A percentile compares a stretch with the other conserved stretches of the same genome.
Conservation (phyloP, 2,888 invertebrate genomes). For the Tricholauxania praeusta region DNA sequence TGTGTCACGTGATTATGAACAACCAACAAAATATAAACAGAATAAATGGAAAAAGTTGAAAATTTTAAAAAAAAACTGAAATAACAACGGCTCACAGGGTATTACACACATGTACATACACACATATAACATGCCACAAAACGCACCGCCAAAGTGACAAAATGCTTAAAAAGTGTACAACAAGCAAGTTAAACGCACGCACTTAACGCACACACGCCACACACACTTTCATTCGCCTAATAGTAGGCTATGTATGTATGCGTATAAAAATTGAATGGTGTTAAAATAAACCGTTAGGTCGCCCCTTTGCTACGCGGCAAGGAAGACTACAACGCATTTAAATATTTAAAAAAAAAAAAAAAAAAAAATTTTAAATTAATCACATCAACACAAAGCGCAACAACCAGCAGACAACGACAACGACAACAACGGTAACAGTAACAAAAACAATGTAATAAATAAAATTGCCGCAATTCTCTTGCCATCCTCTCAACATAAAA, state of each 20-base stretch:
- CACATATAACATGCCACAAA: conserved; percentile 50
- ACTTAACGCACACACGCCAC: conserved; percentile 4
- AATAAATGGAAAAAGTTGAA: conserved; percentile 44
- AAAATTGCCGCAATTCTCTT: conserved; percentile 3
- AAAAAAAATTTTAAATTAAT: conserved; percentile 26
- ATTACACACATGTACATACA: conserved; percentile 31
- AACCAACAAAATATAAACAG: conserved; percentile 39
- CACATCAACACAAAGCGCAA: conserved; percentile 18
- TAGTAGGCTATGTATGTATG: neutral
- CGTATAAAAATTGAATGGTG: neutral
- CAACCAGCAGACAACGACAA: neutral
- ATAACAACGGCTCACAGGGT: conserved; percentile 31
- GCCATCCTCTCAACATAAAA: too few relatives aligned
- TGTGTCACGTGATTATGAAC: conserved; percentile 60
- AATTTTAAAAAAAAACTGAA: conserved; percentile 44
- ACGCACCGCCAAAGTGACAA: conserved; percentile 62
- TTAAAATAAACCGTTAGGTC: too few relatives aligned
- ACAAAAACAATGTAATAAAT: conserved; percentile 7
- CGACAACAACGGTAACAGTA: too few relatives aligned
- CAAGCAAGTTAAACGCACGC: conserved; percentile 11
- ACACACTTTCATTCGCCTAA: neutral
- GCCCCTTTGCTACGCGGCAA: too few relatives aligned
- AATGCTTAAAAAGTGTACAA: conserved; percentile 30
- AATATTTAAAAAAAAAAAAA: conserved; percentile 10
- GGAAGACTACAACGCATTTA: conserved; percentile 5